A percentile compares a stretch with the other conserved stretches of the same genome.
These are phyloP conservation scores for Lepidurus apus DNA, from an alignment of 1,140 invertebrate species.

Conservation along the genomic window DNA sequence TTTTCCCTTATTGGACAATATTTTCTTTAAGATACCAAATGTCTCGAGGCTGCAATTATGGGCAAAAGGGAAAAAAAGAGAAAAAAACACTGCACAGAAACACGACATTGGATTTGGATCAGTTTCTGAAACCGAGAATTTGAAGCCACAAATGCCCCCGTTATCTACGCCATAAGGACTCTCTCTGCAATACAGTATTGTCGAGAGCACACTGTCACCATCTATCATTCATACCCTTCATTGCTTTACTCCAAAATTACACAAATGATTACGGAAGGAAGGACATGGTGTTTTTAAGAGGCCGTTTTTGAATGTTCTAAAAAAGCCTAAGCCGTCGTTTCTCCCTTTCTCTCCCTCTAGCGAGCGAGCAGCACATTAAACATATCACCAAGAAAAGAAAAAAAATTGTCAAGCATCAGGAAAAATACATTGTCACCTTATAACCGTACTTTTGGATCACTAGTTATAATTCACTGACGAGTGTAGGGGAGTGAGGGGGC, in stretches of 20 bases:
- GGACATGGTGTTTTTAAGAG: background rate
- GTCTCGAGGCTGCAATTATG: constrained; percentile 1
- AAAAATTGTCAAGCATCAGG: background rate
- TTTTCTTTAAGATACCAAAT: background rate
- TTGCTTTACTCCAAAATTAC: background rate
- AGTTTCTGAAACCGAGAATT: constrained; percentile 19
- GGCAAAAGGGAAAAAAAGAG: background rate
- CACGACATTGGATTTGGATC: background rate
- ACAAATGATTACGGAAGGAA: constrained; percentile 5
- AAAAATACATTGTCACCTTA: constrained; percentile 6
- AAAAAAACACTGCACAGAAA: background rate
- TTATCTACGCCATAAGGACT: background rate
- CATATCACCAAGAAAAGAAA: background rate
- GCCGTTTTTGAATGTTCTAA: background rate
- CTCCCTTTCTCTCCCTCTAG: background rate
- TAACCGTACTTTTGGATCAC: constrained; percentile 16
- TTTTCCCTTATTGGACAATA: background rate
- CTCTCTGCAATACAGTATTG: background rate
- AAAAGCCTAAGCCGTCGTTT: background rate
- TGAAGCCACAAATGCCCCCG: background rate
- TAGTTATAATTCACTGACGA: constrained; percentile 22
- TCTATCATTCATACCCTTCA: background rate
- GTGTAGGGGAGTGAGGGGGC: background rate
- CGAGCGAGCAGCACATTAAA: background rate
- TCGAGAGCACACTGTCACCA: background rate